Base-by-base conservation (phyloP, 1,140 invertebrate genomes). In the Tetramorium parvispinum region DNA sequence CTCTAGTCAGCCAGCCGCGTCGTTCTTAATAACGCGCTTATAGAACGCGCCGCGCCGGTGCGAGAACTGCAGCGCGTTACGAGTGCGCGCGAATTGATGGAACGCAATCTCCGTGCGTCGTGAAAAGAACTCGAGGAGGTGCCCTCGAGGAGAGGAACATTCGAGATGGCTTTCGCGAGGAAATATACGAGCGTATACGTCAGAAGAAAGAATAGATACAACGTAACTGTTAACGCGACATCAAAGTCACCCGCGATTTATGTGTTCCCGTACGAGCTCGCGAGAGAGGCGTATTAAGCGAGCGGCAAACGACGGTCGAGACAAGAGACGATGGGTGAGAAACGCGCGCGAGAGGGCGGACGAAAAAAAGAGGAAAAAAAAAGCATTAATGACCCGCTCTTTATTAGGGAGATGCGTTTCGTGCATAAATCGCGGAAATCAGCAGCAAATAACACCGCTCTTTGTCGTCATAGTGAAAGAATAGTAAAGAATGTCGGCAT, bases 401-500 rank as follows among this genome's bases (percentile, higher is more conserved):
- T 89, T 91, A 91, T 86, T 91, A 82, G 79, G 57, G 85, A 76
- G 83, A 87, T 88, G 79, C 83, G 78, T 91, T 89, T 87, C 61
- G 83, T 85, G 83, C 88, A 85, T 91, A 87, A 91, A 91, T 89
- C 88, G 76, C 61, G 85, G 86, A 77, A 83, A 87, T 57, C 75
- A 59, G 63, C 71, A 40, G 73, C n/a, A 43, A 18, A 37, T n/a
- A 40, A 53, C 6, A 18, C 10, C 70, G 76, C 49, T 73, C 73
- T 83, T 68, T 61, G 53, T 77, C 53, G 61, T 46, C 55, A 4
- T 5, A 10, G 43, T 10, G 11, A 46, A 46, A 46, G 11, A 46
- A 11, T 1, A 46, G 10, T 5, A 32, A n/a, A 53, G 46, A 21
- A 37, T 21, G 11, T 18, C 37, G 18, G 8, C 18, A n/a, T 40